phyloP scores from a whole-genome alignment of 1,140 invertebrate species.

The Belonocnema kinseyi region DNA sequence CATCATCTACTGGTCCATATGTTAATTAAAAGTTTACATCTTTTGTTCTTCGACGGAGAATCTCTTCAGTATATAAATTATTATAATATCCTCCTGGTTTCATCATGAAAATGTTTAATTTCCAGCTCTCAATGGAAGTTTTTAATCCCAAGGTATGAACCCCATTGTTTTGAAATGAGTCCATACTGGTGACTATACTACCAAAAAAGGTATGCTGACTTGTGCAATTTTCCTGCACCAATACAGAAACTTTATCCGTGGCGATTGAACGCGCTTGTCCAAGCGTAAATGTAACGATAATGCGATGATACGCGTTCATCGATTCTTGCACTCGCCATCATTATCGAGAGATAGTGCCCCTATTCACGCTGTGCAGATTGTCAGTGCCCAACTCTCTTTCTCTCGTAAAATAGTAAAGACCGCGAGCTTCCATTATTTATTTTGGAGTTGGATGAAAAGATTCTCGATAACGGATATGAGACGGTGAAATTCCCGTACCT shows the following conservation, averaged over 20 bases:
- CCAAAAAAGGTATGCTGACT: slow-evolving; percentile 7
- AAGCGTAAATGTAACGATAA: slow-evolving; percentile 72
- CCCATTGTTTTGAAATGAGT: slow-evolving; percentile 6
- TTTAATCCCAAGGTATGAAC: neutral
- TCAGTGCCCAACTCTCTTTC: slow-evolving; percentile 51
- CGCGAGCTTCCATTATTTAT: slow-evolving; percentile 51
- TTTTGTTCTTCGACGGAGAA: no score
- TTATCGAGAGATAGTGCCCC: slow-evolving; percentile 54
- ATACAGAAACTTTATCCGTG: slow-evolving; percentile 46
- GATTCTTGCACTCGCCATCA: slow-evolving; percentile 53
- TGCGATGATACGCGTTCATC: slow-evolving; percentile 57
- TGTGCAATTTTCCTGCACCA: slow-evolving; percentile 5
- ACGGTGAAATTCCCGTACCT: neutral
- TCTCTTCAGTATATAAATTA: no score
- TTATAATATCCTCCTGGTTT: no score
- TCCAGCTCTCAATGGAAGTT: neutral
- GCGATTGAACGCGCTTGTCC: slow-evolving; percentile 68
- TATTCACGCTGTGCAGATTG: slow-evolving; percentile 49
- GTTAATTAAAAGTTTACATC: no score
- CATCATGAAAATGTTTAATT: no score
- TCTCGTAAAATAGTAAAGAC: slow-evolving; percentile 54
- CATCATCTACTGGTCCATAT: no score
- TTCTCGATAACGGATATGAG: slow-evolving; percentile 46
- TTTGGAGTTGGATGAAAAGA: slow-evolving; percentile 42
- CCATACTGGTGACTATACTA: neutral